phyloP scores from a whole-genome alignment of 2,113 vertebrate genomes.

The Conger conger region DNA sequence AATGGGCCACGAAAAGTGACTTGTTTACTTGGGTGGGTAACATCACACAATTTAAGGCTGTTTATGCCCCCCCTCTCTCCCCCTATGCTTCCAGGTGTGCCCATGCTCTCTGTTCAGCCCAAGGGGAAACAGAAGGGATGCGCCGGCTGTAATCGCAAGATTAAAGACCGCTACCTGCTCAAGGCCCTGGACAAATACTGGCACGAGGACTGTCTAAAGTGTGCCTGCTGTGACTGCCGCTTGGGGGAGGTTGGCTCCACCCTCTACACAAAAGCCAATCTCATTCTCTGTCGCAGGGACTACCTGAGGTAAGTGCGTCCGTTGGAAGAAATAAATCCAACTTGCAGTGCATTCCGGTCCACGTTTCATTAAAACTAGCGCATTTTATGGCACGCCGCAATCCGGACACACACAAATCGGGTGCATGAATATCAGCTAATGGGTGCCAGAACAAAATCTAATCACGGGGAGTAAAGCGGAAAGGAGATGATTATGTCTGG shows the following conservation, averaged over 20 bases:
- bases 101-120: constrained; percentile 98
- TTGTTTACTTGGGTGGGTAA: constrained; percentile 58
- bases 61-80: constrained; percentile 71
- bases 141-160: constrained; percentile 98
- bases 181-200: constrained; percentile 99
- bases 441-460: too few relatives aligned
- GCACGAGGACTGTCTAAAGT: constrained; percentile 99
- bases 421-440: too few relatives aligned
- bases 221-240: constrained; percentile 98
- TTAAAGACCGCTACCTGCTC: constrained; percentile 99
- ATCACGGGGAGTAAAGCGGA: too few relatives aligned
- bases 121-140: constrained; percentile 99
- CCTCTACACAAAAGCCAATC: constrained; percentile 99
- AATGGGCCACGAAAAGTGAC: constrained; percentile 69
- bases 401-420: too few relatives aligned
- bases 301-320: constrained; percentile 89
- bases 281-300: constrained; percentile 98
- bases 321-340: not conserved
- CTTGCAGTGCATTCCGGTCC: not conserved
- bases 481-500: too few relatives aligned
- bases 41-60: constrained; percentile 63
- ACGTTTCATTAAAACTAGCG: not conserved
- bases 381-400: too few relatives aligned
- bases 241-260: constrained; percentile 99
- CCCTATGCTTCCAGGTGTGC: constrained; percentile 84